These are phyloP conservation scores for Philopedon plagiatum DNA, from an alignment of 2,888 invertebrate genomes.

Conservation along the genomic window DNA sequence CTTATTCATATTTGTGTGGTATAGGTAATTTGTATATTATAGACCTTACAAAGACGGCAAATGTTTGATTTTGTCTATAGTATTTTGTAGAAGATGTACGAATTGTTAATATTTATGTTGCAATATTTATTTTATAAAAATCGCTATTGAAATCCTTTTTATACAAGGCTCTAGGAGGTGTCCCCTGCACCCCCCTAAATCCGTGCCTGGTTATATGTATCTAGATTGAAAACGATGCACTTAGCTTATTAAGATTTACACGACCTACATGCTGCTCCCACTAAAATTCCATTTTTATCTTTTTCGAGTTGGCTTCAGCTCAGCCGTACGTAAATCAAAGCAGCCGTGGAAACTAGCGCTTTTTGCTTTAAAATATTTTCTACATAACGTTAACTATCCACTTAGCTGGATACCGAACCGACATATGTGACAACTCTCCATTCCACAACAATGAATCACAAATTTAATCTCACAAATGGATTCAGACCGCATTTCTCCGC, in stretches of 20 bases:
- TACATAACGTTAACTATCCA: constrained; percentile 63
- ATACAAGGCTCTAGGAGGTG: too few species aligned
- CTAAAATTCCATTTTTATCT: constrained; percentile 28
- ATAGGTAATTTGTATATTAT: too few species aligned
- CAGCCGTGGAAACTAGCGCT: constrained; percentile 52
- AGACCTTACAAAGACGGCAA: too few species aligned
- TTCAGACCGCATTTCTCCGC: constrained; percentile 65
- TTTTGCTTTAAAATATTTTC: constrained; percentile 67
- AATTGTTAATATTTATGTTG: too few species aligned
- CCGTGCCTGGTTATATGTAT: too few species aligned
- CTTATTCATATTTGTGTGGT: too few species aligned
- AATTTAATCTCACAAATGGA: constrained; percentile 83
- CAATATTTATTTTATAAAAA: too few species aligned
- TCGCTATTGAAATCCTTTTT: too few species aligned
- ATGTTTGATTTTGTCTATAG: too few species aligned
- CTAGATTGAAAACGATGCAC: neutral
- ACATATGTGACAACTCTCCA: constrained; percentile 78
- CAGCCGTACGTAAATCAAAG: constrained; percentile 57
- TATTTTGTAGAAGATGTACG: too few species aligned
- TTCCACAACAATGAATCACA: constrained; percentile 74
- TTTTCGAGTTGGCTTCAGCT: constrained; percentile 30
- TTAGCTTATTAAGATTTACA: constrained; percentile 37
- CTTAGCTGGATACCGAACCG: constrained; percentile 67
- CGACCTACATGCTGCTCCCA: constrained; percentile 9
- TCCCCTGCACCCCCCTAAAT: too few species aligned